Base-by-base conservation (phyloP, 2,888 invertebrate genomes). In the Drepana falcataria region DNA sequence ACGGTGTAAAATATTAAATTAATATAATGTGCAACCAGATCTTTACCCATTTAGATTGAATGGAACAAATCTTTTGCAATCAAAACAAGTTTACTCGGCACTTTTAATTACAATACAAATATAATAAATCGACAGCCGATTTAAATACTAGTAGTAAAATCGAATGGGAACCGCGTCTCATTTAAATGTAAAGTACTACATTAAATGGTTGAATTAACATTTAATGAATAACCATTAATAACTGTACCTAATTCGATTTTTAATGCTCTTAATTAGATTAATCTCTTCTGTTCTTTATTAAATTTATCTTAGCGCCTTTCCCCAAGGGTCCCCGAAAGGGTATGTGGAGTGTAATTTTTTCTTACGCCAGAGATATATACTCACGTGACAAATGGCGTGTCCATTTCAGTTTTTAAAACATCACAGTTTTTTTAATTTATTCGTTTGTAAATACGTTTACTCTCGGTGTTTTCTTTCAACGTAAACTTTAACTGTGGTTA, bases 61-160 rank as follows among this genome's bases (percentile, higher is more conserved):
- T 3, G 44, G 6, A 44, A 3, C 44, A 44, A 9, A 2, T 7
- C 7, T 44, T 6, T 44, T 44, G 44, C 44, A 44, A 44, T 44
- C 9, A 9, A 7, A 44, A 44, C 44, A 44, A 44, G 44, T 44
- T 9, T 9, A 4, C 44, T 9, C 9, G 44, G 3, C 6, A 44
- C 44, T 51, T 40, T 7, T 6, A 51, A 51, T 41, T 51, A 34
- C 37, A 40, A 51, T 40, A 41, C 51, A 51, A 51, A 51, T 49
- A 41, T 40, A 51, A 51, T 51, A 40, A 51, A 51, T 51, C 21
- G 33, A 41, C 33, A 41, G 34, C 40, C 34, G 21, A 51, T 51
- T 51, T 51, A 34, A 41, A 41, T 51, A 51, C 7, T 33, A 33
- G 51, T 40, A 51, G 7, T 51, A 51, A 40, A n/a, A n/a, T n/a